Evolutionary conservation across 2,888 invertebrate species (phyloP), one percentile per base, ranked within the genome.

Genomic region (Dicyrtomina minuta): DNA sequence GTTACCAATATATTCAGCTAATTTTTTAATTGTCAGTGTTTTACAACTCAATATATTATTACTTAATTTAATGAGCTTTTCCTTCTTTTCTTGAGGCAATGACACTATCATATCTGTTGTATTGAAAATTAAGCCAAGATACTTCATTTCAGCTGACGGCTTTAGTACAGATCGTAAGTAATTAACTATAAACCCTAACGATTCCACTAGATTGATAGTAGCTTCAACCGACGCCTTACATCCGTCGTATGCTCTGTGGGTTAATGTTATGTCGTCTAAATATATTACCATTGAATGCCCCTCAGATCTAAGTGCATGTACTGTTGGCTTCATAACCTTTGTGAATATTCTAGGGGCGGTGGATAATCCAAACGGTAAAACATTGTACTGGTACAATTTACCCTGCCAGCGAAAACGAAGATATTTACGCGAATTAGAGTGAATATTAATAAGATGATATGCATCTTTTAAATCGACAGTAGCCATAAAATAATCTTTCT

Each of bases 311-410:
- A 70, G 58, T 13, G 10, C 2, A 22, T n/a, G 46, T 22, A 72
- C 20, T 26, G 61, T 44, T 33, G 70, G 70, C 20, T 55, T 58
- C 49, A 70, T 44, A 0, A 72, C 3, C 51, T 72, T 72, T 46
- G 72, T 68, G 43, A 68, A 72, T 39, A 65, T 24, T n/a, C 41
- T n/a, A 5, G 72, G 72, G 24, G 65, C 70, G 1, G 24, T 17
- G 13, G 44, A 62, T 15, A 72, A 41, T 1, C 72, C 72, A 51
- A 72, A 70, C 12, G 66, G 68, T 15, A 70, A 39, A 53, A 66
- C 70, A 3, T 15, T 60, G 43, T 51, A 71, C 27, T 68, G n/a
- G 6, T 15, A 26, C 20, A 13, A 53, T 41, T n/a, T n/a, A n/a
- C n/a, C n/a, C 17, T 60, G 43, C 26, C 17, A 72, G 2, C 61